phyloP scores from a whole-genome alignment of 2,888 invertebrate species.

The Beris chalybata region DNA sequence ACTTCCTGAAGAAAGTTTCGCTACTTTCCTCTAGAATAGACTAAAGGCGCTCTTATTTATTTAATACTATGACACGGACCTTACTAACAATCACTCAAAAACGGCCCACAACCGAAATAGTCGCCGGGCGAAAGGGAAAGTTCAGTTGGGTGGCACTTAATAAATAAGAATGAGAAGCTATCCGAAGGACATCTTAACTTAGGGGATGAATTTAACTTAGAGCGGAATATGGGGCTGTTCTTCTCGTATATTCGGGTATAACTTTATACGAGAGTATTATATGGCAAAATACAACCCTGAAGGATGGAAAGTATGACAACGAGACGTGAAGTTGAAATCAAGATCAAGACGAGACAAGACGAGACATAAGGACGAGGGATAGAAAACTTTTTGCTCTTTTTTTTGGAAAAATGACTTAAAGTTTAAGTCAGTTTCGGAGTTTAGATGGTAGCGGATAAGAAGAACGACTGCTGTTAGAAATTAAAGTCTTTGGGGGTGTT shows the following conservation, averaged over 20 bases:
- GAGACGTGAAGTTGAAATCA: background rate
- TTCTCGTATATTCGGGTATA: too few relatives aligned
- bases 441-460: background rate
- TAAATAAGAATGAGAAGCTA: conserved; percentile 24
- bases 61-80: conserved; percentile 35
- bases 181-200: conserved; percentile 4
- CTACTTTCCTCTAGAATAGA: background rate
- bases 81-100: conserved; percentile 39
- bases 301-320: background rate
- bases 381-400: conserved; percentile 15
- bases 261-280: too few relatives aligned
- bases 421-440: conserved; percentile 1
- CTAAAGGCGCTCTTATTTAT: conserved; percentile 29
- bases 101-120: conserved; percentile 21
- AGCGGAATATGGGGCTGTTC: background rate
- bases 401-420: conserved; percentile 18
- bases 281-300: too few relatives aligned
- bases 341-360: background rate
- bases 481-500: background rate
- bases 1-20: background rate
- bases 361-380: background rate
- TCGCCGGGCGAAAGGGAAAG: conserved; percentile 27
- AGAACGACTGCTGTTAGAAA: background rate
- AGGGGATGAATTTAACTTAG: background rate
- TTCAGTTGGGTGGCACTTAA: conserved; percentile 36